phyloP scores from a whole-genome alignment of 2,113 vertebrate species.

The Corvus hawaiiensis region DNA sequence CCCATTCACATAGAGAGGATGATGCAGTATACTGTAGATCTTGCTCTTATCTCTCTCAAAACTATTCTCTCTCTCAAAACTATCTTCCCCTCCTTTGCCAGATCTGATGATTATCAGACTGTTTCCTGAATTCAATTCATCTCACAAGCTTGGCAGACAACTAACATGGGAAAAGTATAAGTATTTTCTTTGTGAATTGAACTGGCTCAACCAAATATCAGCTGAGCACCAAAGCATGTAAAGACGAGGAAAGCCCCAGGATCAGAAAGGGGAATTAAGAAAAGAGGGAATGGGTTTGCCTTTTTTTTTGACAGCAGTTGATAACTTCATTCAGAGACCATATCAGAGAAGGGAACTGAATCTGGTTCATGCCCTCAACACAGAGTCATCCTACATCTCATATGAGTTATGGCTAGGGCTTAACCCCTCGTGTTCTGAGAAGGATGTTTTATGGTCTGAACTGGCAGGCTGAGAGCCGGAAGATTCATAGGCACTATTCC shows the following conservation, averaged over 20 bases:
- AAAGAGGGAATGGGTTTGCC: not conserved
- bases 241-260: not conserved
- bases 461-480: not conserved
- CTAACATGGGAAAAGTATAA: not conserved
- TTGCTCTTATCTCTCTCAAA: not conserved
- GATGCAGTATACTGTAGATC: not conserved
- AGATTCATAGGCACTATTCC: not conserved
- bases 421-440: not conserved
- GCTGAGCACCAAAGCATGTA: not conserved
- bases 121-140: not conserved
- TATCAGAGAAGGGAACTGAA: not conserved
- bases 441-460: not conserved
- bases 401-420: not conserved
- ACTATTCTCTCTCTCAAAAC: not conserved
- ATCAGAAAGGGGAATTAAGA: not conserved
- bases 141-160: not conserved
- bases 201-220: not conserved
- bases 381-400: not conserved
- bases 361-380: not conserved
- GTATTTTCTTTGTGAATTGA: not conserved
- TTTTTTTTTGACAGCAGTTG: not conserved
- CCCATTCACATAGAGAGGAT: not conserved
- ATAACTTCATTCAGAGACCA: not conserved
- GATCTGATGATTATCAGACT: not conserved
- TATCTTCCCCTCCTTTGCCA: not conserved